Evolutionary conservation across 2,113 vertebrate species (phyloP), one percentile per base, ranked within the genome.

Genomic region (Psittacus erithacus): DNA sequence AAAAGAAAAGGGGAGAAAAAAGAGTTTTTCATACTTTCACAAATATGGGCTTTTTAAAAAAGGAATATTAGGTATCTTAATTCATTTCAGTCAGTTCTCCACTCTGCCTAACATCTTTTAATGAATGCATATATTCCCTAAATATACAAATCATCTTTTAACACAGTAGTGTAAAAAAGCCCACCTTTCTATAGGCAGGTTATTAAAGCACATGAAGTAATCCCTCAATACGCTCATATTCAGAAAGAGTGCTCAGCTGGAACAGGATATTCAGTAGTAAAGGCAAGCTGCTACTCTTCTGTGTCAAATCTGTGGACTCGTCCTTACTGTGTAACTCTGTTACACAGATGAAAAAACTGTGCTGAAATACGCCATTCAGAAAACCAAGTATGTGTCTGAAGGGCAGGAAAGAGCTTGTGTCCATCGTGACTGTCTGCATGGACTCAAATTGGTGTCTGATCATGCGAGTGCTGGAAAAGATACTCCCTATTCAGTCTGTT

Each of bases 131-230:
- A 31, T 29, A 76, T 81, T 95, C 96, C 64, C 74, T 86, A 95
- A 92, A 95, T 73, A 82, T 62, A 93, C 82, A 95, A 94, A 97
- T 97, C 75, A 78, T 95, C 90, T 95, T 96, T 97, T 93, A 86
- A 68, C n/a, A 53, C 79, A 50, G 3, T 63, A 67, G 83, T 75
- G 62, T 96, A 85, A 88, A 94, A 92, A 82, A 80, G 27, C 4
- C 38, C 59, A 55, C 44, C 64, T 92, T 89, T 88, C 76, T 90
- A 63, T 28, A 70, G 93, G 92, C 86, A 94, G 69, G 31, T n/a
- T 80, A 28, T 3, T 49, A 53, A 91, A 49, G 33, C 44, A 82
- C 23, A 44, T 43, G 68, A 41, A 41, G 29, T 59, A 90, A 87
- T 82, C 70, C 68, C 88, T 96, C 95, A 79, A 10, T 74, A 59